Evolutionary conservation across 2,888 invertebrate genomes (phyloP).

Genomic region (Drosophila neotestacea): DNA sequence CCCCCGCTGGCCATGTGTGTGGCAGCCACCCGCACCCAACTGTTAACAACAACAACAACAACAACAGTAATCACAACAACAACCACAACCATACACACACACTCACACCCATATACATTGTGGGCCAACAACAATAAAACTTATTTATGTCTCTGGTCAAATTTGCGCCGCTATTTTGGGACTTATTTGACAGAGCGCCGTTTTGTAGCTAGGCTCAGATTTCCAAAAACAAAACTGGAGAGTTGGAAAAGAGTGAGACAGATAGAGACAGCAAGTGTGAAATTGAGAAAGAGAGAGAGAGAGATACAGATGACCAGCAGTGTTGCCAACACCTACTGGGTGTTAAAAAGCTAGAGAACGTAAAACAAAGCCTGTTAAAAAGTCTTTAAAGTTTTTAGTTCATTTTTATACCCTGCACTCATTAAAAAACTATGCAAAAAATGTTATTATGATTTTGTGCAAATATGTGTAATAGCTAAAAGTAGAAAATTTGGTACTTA

Average conservation of each 20-base stretch:
- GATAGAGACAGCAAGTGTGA: background rate
- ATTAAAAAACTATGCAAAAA: no score
- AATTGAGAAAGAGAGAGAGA: background rate
- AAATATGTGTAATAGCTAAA: no score
- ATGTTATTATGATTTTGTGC: no score
- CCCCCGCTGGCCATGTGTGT: slow-evolving; percentile 59
- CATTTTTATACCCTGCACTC: no score
- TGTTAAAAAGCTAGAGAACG: no score
- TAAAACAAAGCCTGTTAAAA: no score
- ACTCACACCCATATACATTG: slow-evolving; percentile 9
- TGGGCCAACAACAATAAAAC: slow-evolving; percentile 73
- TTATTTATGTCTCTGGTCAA: slow-evolving; percentile 80
- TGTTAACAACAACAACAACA: slow-evolving; percentile 27
- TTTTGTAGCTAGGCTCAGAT: slow-evolving; percentile 71
- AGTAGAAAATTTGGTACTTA: no score
- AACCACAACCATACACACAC: slow-evolving; percentile 13
- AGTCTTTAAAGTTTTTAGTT: no score
- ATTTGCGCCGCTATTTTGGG: slow-evolving; percentile 78
- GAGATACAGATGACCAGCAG: slow-evolving; percentile 4
- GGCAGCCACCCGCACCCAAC: slow-evolving; percentile 43
- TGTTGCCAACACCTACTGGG: no score
- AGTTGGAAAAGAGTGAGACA: background rate
- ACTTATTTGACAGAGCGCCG: slow-evolving; percentile 79
- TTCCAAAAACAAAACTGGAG: slow-evolving; percentile 34
- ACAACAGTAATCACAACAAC: slow-evolving; percentile 19